Percentiles rank a stretch among this genome's conserved stretches.
phyloP scores from a whole-genome alignment of 2,797 vertebrate species.

The Acropternis orthonyx region DNA sequence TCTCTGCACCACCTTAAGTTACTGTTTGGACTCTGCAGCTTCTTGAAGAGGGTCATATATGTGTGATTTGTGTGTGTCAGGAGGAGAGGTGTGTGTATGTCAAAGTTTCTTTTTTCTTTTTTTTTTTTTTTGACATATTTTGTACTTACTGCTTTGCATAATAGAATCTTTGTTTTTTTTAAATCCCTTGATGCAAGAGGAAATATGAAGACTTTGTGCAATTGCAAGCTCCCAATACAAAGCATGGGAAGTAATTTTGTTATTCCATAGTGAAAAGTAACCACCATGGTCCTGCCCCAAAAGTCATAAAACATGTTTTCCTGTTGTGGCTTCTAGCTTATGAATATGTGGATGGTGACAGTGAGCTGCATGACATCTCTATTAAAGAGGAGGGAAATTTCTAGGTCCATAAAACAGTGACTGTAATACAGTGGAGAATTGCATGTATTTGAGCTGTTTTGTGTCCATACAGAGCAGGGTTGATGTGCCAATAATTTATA shows the following conservation, averaged over 20 bases:
- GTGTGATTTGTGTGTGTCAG: background rate
- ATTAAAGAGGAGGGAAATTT: background rate
- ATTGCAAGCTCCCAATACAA: background rate
- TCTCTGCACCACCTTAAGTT: background rate
- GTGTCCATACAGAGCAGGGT: background rate
- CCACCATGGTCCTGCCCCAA: background rate
- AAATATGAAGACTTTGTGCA: background rate
- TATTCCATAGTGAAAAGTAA: background rate
- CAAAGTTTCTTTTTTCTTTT: background rate
- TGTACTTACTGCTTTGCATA: background rate
- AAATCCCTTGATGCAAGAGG: background rate
- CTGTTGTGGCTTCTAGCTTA: background rate
- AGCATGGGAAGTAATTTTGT: background rate
- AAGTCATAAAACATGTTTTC: background rate
- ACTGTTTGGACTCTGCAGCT: background rate
- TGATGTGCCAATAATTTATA: background rate
- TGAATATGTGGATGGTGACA: background rate
- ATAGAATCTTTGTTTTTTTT: background rate
- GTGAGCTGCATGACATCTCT: background rate
- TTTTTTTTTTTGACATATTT: background rate
- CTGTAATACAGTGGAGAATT: background rate
- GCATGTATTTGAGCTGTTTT: background rate
- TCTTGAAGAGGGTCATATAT: background rate
- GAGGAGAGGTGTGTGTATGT: background rate
- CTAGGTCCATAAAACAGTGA: background rate